phyloP scores from a whole-genome alignment of 2,888 invertebrate genomes.

The Lycocerus yunnanus region DNA sequence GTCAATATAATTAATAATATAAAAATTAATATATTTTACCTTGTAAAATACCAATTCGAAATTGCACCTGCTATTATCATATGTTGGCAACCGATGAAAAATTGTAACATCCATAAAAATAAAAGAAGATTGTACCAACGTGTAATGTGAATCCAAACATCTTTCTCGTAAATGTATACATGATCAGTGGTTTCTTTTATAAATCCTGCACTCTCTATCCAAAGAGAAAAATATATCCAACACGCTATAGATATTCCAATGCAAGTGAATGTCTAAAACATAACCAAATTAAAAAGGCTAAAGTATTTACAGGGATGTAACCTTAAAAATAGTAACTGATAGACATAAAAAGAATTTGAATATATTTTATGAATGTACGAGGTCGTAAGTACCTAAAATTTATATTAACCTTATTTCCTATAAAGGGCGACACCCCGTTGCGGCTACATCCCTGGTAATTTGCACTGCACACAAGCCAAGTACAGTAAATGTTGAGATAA shows the following conservation, averaged over 20 bases:
- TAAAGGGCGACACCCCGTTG: too few relatives aligned
- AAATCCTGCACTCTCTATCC: slow-evolving; percentile 66
- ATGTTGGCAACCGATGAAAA: slow-evolving; percentile 65
- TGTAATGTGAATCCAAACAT: slow-evolving; percentile 42
- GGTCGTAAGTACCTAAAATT: too few relatives aligned
- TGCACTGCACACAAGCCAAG: too few relatives aligned
- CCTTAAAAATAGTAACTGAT: too few relatives aligned
- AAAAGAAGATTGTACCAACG: slow-evolving; percentile 58
- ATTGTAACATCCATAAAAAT: slow-evolving; percentile 64
- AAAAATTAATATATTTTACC: slow-evolving; percentile 49
- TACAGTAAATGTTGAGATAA: too few relatives aligned
- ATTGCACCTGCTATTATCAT: slow-evolving; percentile 66
- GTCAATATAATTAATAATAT: too few relatives aligned
- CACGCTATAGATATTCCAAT: slow-evolving; percentile 59
- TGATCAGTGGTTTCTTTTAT: slow-evolving; percentile 39
- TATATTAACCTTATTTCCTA: too few relatives aligned
- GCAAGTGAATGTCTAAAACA: slow-evolving; percentile 19
- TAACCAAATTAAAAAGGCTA: not conserved
- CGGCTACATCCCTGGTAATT: too few relatives aligned
- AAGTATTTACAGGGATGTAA: too few relatives aligned
- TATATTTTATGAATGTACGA: too few relatives aligned
- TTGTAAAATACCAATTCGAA: slow-evolving; percentile 65
- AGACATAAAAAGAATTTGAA: too few relatives aligned
- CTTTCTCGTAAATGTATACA: slow-evolving; percentile 51
- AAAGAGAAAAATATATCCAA: slow-evolving; percentile 61